Evolutionary conservation across 2,113 vertebrate genomes (phyloP), one percentile per base, ranked within the genome.

Genomic region (Neolamprologus brichardi): DNA sequence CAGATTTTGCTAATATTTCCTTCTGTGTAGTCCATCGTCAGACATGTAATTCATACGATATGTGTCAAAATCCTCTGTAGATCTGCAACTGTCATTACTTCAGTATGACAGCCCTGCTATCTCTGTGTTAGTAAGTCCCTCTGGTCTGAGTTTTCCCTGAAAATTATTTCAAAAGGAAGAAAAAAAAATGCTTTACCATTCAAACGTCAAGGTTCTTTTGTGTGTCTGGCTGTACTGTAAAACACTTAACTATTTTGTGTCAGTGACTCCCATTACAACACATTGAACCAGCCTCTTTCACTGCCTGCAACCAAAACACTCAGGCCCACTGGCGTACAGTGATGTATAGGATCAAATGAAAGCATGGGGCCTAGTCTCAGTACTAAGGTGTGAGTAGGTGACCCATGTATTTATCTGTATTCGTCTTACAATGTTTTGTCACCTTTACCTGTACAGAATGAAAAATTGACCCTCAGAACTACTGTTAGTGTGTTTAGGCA

Each of bases 231-330:
- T 91, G 88, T 91, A 91, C 80, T 91, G 92, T 93, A 81, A 90
- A 89, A 86, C 89, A 83, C 56, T 52, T 17, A 84, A 84, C 81
- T 58, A 84, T 89, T 88, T 64, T 70, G 79, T 91, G 93, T 94
- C 91, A 84, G 91, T 91, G 81, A 91, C 52, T 86, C 72, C 78
- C 25, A n/a, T 90, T 88, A 75, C 82, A 87, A 91, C 92, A 93
- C 87, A 93, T 87, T 92, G 93, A 93, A 93, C 94, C 94, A 93
- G 94, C 92, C 94, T 92, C 62, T 89, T 90, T 93, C 95, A 95
- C 93, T 95, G 94, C 94, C 94, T 92, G 91, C 81, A 91, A 94
- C 84, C 87, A 92, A 91, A 93, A 91, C 78, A 54, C 89, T 93
- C 89, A 89, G 90, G 75, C 93, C 88, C 78, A 28, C 46, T 11